A percentile compares a stretch with the other conserved stretches of the same genome.
Conservation (phyloP, 2,113 vertebrate species). For the Mobula birostris region DNA sequence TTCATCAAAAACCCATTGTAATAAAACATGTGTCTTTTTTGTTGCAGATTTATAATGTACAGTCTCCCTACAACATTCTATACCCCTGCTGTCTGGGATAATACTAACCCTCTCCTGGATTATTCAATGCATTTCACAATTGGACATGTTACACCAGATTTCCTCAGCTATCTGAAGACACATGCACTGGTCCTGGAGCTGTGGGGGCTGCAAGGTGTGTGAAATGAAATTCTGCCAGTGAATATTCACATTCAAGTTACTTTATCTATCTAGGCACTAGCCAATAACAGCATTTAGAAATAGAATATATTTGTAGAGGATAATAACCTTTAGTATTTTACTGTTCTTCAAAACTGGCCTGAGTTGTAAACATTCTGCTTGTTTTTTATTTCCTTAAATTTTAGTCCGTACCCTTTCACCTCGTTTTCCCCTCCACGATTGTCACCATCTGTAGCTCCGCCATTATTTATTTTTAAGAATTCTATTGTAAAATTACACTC, state of each 20-base stretch:
- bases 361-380: neutral
- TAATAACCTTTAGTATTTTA: neutral
- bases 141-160: conserved; percentile 22
- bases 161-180: conserved; percentile 22
- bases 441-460: too few relatives aligned
- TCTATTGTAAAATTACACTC: too few relatives aligned
- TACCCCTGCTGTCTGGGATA: conserved; percentile 21
- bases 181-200: neutral
- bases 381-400: neutral
- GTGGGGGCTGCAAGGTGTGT: conserved; percentile 23
- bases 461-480: too few relatives aligned
- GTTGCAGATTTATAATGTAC: conserved; percentile 15
- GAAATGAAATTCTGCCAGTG: neutral
- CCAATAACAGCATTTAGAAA: neutral
- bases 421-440: too few relatives aligned
- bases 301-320: neutral
- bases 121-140: conserved; percentile 20
- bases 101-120: conserved; percentile 1
- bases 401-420: neutral
- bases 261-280: neutral
- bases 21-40: neutral
- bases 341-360: neutral
- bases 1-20: neutral
- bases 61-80: neutral
- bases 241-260: neutral